Conservation (phyloP, 2,888 invertebrate genomes). For the Eledone cirrhosa region DNA sequence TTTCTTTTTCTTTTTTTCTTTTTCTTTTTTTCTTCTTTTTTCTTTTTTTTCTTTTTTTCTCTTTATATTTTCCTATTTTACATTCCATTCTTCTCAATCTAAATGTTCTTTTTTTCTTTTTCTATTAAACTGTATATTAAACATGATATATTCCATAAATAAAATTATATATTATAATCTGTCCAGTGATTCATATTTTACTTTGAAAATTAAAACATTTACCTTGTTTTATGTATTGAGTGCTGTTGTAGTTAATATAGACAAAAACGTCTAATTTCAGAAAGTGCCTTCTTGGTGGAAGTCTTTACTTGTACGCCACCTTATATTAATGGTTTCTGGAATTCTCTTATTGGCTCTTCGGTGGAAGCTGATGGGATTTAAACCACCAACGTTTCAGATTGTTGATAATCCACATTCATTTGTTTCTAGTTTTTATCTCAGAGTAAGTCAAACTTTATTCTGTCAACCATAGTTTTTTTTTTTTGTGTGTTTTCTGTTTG, state of each 20-base stretch:
- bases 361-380: slow-evolving; percentile 81
- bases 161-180: too few species aligned
- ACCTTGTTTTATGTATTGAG: too few species aligned
- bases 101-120: too few species aligned
- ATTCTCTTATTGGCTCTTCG: slow-evolving; percentile 74
- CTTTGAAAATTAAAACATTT: too few species aligned
- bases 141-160: too few species aligned
- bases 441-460: slow-evolving; percentile 69
- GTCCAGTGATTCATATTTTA: too few species aligned
- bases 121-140: too few species aligned
- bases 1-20: neutral
- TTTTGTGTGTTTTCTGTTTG: neutral
- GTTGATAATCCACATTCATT: slow-evolving; percentile 94
- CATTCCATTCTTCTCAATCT: too few species aligned
- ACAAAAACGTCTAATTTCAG: neutral
- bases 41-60: too few species aligned
- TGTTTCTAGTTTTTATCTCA: slow-evolving; percentile 73
- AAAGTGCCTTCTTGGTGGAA: slow-evolving; percentile 42
- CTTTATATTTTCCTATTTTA: too few species aligned
- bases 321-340: slow-evolving; percentile 69
- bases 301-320: slow-evolving; percentile 68
- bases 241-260: too few species aligned
- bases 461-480: neutral
- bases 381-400: slow-evolving; percentile 78
- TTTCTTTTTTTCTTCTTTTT: neutral